A percentile compares a stretch with the other conserved stretches of the same genome.
phyloP scores from a whole-genome alignment of 1,140 invertebrate genomes.

The Trichonephila clavipes region DNA sequence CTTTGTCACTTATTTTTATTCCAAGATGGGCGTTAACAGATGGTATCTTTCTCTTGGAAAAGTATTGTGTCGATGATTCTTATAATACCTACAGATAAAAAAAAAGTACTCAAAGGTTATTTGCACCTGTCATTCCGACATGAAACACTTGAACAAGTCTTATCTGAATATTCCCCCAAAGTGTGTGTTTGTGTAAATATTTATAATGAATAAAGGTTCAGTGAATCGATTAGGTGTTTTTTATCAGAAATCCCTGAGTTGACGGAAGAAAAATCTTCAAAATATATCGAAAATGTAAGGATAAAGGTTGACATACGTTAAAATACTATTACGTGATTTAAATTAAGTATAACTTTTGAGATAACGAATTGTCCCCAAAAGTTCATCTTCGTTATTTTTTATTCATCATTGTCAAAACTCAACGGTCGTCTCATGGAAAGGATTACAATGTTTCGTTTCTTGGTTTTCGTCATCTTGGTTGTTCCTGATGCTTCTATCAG shows the following conservation, averaged over 20 bases:
- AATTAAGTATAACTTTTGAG: not conserved
- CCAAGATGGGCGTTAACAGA: not conserved
- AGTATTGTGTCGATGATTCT: constrained; percentile 15
- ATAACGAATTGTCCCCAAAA: not conserved
- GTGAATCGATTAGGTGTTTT: not conserved
- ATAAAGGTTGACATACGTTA: not conserved
- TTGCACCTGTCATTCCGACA: constrained; percentile 46
- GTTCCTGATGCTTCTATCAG: too few relatives aligned
- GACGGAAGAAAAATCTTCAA: not conserved
- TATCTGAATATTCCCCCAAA: constrained; percentile 1
- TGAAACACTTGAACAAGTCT: constrained; percentile 34
- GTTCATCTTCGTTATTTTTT: not conserved
- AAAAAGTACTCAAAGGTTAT: not conserved
- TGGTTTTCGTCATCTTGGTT: not conserved
- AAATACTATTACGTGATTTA: not conserved
- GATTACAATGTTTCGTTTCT: not conserved
- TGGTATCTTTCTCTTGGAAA: constrained; percentile 12
- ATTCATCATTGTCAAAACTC: not conserved
- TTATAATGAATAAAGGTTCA: constrained; percentile 15
- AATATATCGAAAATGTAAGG: not conserved
- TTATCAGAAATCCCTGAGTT: constrained; percentile 7
- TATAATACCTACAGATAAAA: constrained; percentile 8
- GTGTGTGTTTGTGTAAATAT: constrained; percentile 5
- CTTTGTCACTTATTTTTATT: not conserved
- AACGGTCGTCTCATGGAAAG: not conserved